Evolutionary conservation across 2,113 vertebrate species (phyloP).

Genomic region (Lepidothrix coronata): DNA sequence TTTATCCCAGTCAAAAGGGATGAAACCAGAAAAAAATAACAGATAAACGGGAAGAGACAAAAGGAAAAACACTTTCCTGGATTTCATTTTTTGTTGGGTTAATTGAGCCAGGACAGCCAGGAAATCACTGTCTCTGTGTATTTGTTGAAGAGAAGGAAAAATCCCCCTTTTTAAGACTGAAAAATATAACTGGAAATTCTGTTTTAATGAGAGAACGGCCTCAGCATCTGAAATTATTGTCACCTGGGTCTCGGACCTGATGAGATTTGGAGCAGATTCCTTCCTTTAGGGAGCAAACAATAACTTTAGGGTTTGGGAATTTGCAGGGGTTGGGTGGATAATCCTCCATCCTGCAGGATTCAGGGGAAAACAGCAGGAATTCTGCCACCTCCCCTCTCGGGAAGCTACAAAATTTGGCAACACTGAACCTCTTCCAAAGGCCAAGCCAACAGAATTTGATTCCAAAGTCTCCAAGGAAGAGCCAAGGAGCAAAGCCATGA

Average conservation of each 20-base stretch:
- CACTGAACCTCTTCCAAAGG: not conserved
- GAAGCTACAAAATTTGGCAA: not conserved
- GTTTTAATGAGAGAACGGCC: not conserved
- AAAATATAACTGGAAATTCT: not conserved
- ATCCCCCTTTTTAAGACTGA: not conserved
- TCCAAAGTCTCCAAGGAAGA: not conserved
- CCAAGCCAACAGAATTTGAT: not conserved
- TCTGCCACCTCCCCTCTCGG: not conserved
- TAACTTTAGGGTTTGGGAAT: not conserved
- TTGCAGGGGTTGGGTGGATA: not conserved
- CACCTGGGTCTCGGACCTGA: not conserved
- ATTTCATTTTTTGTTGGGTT: not conserved
- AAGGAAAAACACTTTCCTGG: not conserved
- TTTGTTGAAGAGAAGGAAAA: not conserved
- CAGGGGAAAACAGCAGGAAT: not conserved
- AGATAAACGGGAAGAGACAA: not conserved
- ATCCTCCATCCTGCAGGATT: not conserved
- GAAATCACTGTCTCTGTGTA: not conserved
- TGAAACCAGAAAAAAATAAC: too few species aligned
- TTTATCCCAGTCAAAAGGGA: not conserved
- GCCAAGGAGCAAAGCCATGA: not conserved
- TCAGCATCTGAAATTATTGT: not conserved
- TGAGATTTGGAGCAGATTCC: not conserved
- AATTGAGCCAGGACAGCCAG: not conserved
- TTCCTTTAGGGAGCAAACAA: not conserved